Evolutionary conservation across 1,140 invertebrate genomes (phyloP), one percentile per base, ranked within the genome.

Genomic region (Heliconius eleuchia): DNA sequence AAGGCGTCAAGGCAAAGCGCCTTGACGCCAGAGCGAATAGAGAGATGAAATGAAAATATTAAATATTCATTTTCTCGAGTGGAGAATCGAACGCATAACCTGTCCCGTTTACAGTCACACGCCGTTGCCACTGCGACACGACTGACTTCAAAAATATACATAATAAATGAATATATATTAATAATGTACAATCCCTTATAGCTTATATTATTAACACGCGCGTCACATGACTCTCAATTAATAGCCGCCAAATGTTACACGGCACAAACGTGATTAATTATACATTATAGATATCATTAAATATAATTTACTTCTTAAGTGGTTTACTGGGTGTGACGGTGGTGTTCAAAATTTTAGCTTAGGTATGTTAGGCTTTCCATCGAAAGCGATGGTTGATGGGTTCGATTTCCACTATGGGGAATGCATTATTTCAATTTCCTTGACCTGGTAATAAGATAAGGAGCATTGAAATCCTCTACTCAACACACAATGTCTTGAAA

Each of bases 171-270:
- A 46, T 46, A 46, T 46, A 46, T 46, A 2, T 27, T 60, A 27
- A 11, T 19, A n/a, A 60, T 3, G 27, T 60, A 23, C 8, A 60
- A 60, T 4, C 57, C 8, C 23, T n/a, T 13, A 23, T 23, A 60
- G 57, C 57, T 60, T 60, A 60, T 60, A 60, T 60, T 23, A 60
- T 60, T 60, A 60, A 60, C 57, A 60, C 42, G 42, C 42, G 42
- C 57, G 57, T 57, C 57, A 60, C 55, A 60, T 60, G 57, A 27
- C 57, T 60, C 57, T 60, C 57, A 11, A 60, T 60, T 60, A 60
- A 60, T 60, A 60, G 2, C 57, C 57, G 7, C 57, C 57, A 60
- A 60, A 60, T 60, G 57, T 60, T 60, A 60, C 57, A 23, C 19
- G 9, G 57, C 8, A 27, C n/a, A 23, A 23, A 11, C 9, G n/a